Percentiles rank a stretch among this genome's conserved stretches.
phyloP scores from a whole-genome alignment of 2,797 vertebrate species.

The Enteromius afrohamiltoni region DNA sequence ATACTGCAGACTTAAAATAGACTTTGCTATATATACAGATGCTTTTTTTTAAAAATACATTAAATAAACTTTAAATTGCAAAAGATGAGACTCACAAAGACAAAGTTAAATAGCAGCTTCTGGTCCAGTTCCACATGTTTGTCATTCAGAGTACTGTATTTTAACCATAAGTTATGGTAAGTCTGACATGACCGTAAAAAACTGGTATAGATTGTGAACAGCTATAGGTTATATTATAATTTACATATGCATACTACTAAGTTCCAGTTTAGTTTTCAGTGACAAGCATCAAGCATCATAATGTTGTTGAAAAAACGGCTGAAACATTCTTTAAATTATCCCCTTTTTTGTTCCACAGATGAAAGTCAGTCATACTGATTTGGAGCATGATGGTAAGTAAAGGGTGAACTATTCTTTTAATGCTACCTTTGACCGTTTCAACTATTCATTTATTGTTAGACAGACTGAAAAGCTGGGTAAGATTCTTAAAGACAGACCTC shows the following conservation, averaged over 20 bases:
- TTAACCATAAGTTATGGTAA: background rate
- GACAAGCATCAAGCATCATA: background rate
- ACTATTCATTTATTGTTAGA: background rate
- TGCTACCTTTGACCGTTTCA: constrained; percentile 6
- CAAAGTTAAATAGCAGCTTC: constrained; percentile 27
- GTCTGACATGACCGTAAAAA: constrained; percentile 6
- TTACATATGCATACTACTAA: background rate
- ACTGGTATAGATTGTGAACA: constrained; percentile 13
- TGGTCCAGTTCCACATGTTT: background rate
- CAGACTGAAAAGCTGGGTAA: background rate
- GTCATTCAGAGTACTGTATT: constrained; percentile 5
- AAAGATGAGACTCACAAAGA: constrained; percentile 7
- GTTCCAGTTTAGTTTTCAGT: background rate
- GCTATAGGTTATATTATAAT: background rate
- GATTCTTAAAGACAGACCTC: background rate
- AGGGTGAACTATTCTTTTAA: background rate
- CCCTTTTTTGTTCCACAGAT: constrained; percentile 1
- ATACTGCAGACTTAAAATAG: constrained; percentile 26
- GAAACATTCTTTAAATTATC: background rate
- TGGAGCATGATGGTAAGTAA: background rate
- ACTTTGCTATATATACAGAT: constrained; percentile 5
- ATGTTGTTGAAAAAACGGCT: background rate
- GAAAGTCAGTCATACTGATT: background rate
- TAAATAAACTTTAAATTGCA: background rate
- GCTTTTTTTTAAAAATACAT: background rate